These are phyloP conservation scores for Pardalotus punctatus DNA, from an alignment of 2,113 vertebrate genomes.

Conservation along the genomic window DNA sequence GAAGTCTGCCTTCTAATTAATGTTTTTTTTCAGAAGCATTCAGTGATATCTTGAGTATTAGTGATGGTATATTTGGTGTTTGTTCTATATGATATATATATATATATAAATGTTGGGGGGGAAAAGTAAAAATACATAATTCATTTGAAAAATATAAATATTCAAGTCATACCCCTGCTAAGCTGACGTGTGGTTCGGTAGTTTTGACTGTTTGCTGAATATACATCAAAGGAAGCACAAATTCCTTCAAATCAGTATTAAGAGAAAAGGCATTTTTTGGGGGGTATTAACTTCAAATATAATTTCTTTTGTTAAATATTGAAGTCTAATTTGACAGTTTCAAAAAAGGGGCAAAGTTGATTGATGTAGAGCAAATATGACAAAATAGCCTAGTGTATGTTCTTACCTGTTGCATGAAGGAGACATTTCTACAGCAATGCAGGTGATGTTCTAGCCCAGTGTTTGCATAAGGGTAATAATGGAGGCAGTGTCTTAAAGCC, in stretches of 20 bases:
- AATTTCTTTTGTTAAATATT: constrained; percentile 54
- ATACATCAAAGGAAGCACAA: constrained; percentile 74
- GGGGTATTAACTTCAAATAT: constrained; percentile 47
- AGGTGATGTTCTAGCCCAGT: constrained; percentile 90
- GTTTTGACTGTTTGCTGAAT: constrained; percentile 77
- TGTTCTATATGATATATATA: constrained; percentile 73
- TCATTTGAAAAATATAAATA: constrained; percentile 68
- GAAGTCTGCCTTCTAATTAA: constrained; percentile 75
- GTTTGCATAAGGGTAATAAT: constrained; percentile 80
- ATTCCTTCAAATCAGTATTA: constrained; percentile 70
- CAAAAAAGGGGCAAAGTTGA: constrained; percentile 54
- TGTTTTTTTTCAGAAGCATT: constrained; percentile 74
- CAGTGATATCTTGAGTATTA: constrained; percentile 78
- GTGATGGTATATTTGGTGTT: constrained; percentile 79
- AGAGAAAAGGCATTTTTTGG: constrained; percentile 40
- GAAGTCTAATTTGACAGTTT: constrained; percentile 73
- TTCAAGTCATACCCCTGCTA: constrained; percentile 73
- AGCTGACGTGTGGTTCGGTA: constrained; percentile 72
- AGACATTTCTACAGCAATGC: constrained; percentile 82
- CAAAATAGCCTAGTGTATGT: constrained; percentile 84
- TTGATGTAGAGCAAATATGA: constrained; percentile 79
- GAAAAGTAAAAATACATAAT: constrained; percentile 48
- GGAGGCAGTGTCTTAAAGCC: constrained; percentile 86
- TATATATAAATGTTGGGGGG: constrained; percentile 65
- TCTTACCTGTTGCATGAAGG: constrained; percentile 87